phyloP scores from a whole-genome alignment of 1,140 invertebrate genomes.

The Drosophila yakuba region DNA sequence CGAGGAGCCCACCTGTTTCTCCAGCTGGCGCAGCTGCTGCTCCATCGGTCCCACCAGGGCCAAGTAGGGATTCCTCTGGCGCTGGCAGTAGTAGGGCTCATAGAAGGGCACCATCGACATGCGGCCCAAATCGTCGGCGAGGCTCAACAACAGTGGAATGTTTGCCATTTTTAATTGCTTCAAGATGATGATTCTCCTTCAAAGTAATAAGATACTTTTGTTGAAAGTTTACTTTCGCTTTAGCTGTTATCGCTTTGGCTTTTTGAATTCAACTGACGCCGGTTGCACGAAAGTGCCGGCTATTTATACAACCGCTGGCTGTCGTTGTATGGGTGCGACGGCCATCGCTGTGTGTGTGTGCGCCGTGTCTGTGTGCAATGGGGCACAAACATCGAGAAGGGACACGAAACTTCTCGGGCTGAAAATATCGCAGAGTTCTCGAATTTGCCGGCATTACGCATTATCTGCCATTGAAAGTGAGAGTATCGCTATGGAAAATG shows the following conservation, averaged over 20 bases:
- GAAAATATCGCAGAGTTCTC: constrained; percentile 51
- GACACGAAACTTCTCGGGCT: constrained; percentile 54
- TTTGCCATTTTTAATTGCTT: constrained; percentile 58
- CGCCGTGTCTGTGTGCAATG: constrained; percentile 9
- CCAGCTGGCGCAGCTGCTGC: constrained; percentile 52
- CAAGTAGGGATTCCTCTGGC: constrained; percentile 53
- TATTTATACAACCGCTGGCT: constrained; percentile 61
- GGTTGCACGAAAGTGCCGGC: constrained; percentile 17
- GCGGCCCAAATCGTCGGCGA: constrained; percentile 74
- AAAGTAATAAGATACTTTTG: neutral
- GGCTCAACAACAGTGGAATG: constrained; percentile 69
- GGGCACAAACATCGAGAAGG: constrained; percentile 16
- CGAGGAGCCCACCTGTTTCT: constrained; percentile 33
- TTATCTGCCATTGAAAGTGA: constrained; percentile 46
- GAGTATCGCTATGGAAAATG: constrained; percentile 37
- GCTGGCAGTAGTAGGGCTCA: constrained; percentile 59
- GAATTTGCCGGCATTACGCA: constrained; percentile 55
- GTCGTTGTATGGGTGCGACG: constrained; percentile 13
- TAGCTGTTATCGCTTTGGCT: constrained; percentile 43
- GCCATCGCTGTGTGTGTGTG: neutral
- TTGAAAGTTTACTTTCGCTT: neutral
- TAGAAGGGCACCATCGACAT: constrained; percentile 68
- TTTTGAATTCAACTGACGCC: constrained; percentile 64
- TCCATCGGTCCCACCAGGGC: constrained; percentile 47
- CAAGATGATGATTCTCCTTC: constrained; percentile 1